Base-by-base conservation (phyloP, 2,888 invertebrate genomes). In the Dascillus cervinus region DNA sequence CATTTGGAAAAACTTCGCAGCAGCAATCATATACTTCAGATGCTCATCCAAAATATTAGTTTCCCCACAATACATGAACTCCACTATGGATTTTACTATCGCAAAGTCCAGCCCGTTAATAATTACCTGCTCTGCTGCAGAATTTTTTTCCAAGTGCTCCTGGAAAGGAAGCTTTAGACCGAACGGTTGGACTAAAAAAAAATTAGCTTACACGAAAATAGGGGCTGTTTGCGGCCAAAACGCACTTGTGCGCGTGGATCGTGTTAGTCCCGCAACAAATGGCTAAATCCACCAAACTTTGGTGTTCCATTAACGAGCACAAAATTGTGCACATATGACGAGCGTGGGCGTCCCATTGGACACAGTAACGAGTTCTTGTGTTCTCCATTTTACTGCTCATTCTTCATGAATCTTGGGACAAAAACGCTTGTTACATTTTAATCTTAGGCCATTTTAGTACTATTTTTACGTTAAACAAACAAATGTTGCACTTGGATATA, bases 41-140 rank as follows among this genome's bases (percentile, higher is more conserved):
- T 79, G 72, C 47, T 79, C 75, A 58, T 80, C 78, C 28, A 75
- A 65, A 43, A 82, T 75, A 45, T 75, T 75, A 2, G 81, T 82
- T 66, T 81, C 80, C 2, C 82, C 82, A 51, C 79, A 81, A 53
- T 83, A 83, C 76, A 83, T 82, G 50, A 81, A 82, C 58, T 83
- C 82, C 15, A 83, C 74, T 37, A 82, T 67, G 26, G 77, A 77
- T 61, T 80, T 81, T 36, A 83, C 63, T 14, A 82, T 77, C 47
- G 72, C 70, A 60, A 81, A 82, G 54, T 79, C 73, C 69, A 82
- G 73, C 53, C 82, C 81, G 45, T 75, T 69, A 39, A 82, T 71
- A 22, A 76, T 66, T 22, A 75, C 60, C 23, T 75, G 73, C 46
- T 76, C 75, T 5, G 72, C 71, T 8, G 64, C 57, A 46, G 71